Evolutionary conservation across 1,140 invertebrate genomes (phyloP).

Genomic region (Agraylea sexmaculata): DNA sequence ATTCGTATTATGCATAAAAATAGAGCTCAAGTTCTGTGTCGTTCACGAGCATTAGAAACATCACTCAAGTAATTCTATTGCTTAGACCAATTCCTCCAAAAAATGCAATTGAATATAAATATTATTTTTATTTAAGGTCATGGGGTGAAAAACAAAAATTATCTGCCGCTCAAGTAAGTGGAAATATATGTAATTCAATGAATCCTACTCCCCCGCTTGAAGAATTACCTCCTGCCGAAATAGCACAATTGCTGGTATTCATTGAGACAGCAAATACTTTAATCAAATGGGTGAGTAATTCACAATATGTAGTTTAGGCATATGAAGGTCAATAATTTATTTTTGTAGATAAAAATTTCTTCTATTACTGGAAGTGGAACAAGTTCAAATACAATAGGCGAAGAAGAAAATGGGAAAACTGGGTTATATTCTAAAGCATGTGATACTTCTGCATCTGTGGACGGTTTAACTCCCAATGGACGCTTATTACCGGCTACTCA

Average conservation of each 20-base stretch:
- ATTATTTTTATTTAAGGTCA: slow-evolving; percentile 28
- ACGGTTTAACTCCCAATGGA: slow-evolving; percentile 71
- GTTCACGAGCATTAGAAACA: slow-evolving; percentile 80
- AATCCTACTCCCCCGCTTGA: slow-evolving; percentile 26
- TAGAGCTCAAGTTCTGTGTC: slow-evolving; percentile 87
- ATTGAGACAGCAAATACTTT: slow-evolving; percentile 70
- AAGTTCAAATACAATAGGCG: not conserved
- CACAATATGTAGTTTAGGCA: not conserved
- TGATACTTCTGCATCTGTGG: slow-evolving; percentile 58
- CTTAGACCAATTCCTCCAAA: too few relatives aligned
- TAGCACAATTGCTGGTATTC: slow-evolving; percentile 61
- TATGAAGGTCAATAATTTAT: not conserved
- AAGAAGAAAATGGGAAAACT: slow-evolving; percentile 24
- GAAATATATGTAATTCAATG: slow-evolving; percentile 11
- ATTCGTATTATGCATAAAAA: slow-evolving; percentile 95
- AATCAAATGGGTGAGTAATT: slow-evolving; percentile 62
- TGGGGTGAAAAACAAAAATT: slow-evolving; percentile 88
- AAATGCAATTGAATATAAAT: too few relatives aligned
- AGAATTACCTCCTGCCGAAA: slow-evolving; percentile 54
- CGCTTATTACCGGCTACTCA: slow-evolving; percentile 64
- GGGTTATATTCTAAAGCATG: slow-evolving; percentile 63
- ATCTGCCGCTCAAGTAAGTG: slow-evolving; percentile 1
- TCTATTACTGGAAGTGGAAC: slow-evolving; percentile 30
- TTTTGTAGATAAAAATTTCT: slow-evolving; percentile 31
- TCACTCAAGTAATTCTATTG: slow-evolving; percentile 60